phyloP scores from a whole-genome alignment of 2,797 vertebrate species.

The Falco rusticolus region DNA sequence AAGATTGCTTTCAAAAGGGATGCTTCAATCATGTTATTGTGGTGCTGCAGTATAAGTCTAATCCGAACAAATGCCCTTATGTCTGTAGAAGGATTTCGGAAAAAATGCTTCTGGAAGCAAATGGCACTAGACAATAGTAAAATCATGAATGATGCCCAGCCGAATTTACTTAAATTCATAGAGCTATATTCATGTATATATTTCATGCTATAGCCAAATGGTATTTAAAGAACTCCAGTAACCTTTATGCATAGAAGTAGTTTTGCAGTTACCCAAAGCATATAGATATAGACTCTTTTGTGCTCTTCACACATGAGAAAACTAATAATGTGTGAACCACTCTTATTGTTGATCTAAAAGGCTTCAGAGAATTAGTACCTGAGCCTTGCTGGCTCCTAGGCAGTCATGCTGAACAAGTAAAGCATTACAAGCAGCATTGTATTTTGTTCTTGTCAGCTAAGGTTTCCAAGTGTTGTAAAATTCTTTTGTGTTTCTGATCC shows the following conservation, averaged over 20 bases:
- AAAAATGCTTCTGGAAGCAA: background rate
- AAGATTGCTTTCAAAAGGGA: background rate
- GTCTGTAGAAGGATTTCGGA: background rate
- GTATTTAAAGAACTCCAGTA: background rate
- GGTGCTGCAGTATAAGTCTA: background rate
- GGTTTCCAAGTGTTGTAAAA: background rate
- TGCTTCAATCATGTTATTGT: rapidly evolving
- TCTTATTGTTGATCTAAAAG: background rate
- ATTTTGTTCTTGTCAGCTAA: background rate
- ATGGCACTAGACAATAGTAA: background rate
- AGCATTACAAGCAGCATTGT: rapidly evolving
- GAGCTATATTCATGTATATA: background rate
- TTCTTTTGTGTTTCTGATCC: background rate
- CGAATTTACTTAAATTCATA: background rate
- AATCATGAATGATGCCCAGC: background rate
- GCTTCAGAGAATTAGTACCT: background rate
- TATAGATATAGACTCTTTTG: background rate
- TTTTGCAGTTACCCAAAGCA: background rate
- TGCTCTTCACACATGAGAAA: background rate
- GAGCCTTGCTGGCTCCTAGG: background rate
- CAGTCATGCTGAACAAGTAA: background rate
- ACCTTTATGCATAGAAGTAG: background rate
- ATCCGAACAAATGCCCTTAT: background rate
- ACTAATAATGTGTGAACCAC: background rate
- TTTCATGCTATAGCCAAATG: background rate